Percentiles rank a stretch among this genome's conserved stretches.
phyloP scores from a whole-genome alignment of 2,797 vertebrate genomes.

The Manis crassicaudata region DNA sequence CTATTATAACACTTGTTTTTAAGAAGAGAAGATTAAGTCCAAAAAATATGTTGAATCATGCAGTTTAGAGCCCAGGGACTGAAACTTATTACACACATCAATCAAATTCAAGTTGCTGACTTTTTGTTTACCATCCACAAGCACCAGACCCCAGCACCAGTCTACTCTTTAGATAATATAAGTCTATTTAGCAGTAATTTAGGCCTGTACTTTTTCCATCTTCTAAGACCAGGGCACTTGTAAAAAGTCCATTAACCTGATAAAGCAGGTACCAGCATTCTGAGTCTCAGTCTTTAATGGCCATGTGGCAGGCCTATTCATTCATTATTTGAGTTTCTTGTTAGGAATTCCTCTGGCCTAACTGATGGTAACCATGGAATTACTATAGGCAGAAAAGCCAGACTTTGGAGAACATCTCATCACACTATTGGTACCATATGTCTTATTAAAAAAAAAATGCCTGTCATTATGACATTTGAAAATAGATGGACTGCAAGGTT shows the following conservation, averaged over 20 bases:
- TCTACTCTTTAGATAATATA: neutral
- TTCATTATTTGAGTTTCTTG: constrained; percentile 69
- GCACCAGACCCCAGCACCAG: neutral
- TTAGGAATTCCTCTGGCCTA: constrained; percentile 37
- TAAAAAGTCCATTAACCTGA: constrained; percentile 30
- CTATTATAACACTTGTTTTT: neutral
- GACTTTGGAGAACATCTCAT: constrained; percentile 4
- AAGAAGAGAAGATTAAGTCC: neutral
- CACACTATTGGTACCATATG: neutral
- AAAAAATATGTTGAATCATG: neutral
- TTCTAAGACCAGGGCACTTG: neutral
- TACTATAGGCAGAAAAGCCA: neutral
- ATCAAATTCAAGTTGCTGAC: neutral
- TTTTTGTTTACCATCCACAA: constrained; percentile 3
- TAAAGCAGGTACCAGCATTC: constrained; percentile 35
- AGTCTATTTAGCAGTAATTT: neutral
- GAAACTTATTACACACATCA: neutral
- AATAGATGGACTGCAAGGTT: neutral
- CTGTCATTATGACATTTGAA: neutral
- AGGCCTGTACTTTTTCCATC: neutral
- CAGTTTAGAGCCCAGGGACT: neutral
- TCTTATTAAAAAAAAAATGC: neutral
- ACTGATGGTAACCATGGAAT: neutral
- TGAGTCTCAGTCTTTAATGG: constrained; percentile 46
- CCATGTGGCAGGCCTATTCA: neutral